Evolutionary conservation across 2,888 invertebrate species (phyloP).

Genomic region (Drosophila mercatorum): DNA sequence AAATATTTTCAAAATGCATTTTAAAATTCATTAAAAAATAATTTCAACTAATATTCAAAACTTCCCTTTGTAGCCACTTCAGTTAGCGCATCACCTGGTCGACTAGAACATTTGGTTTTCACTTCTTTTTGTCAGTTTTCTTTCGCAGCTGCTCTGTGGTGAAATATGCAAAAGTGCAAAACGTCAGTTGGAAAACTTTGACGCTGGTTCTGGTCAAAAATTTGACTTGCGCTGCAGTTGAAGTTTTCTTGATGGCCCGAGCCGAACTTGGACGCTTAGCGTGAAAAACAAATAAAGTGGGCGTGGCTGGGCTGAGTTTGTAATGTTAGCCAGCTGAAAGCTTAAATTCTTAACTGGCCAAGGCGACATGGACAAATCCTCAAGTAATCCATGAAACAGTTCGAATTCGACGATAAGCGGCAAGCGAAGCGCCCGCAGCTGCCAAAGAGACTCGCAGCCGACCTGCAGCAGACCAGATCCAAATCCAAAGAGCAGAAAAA

Average conservation of each 20-base stretch:
- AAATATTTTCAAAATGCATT: neutral
- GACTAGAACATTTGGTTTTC: neutral
- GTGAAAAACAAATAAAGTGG: conserved; percentile 76
- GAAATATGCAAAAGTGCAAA: conserved; percentile 78
- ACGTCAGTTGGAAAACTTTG: conserved; percentile 72
- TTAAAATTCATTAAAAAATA: neutral
- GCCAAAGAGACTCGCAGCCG: conserved; percentile 24
- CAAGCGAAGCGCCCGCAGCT: conserved; percentile 36
- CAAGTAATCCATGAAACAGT: conserved; percentile 69
- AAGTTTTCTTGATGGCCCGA: conserved; percentile 75
- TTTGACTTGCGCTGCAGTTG: conserved; percentile 75
- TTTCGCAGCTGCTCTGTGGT: conserved; percentile 56
- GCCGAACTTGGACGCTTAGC: conserved; percentile 67
- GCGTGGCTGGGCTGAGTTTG: conserved; percentile 20
- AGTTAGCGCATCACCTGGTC: conserved; percentile 20
- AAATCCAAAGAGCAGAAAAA: conserved; percentile 71
- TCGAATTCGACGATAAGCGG: conserved; percentile 72
- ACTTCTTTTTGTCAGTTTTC: conserved; percentile 41
- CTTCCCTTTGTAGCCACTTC: neutral
- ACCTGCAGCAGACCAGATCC: conserved; percentile 40
- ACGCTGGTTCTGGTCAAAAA: conserved; percentile 75
- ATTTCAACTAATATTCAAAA: neutral
- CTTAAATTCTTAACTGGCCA: conserved; percentile 56
- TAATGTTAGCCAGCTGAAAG: conserved; percentile 45
- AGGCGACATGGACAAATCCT: conserved; percentile 73